Evolutionary conservation across 2,113 vertebrate species (phyloP).

Genomic region (Polypterus senegalus): DNA sequence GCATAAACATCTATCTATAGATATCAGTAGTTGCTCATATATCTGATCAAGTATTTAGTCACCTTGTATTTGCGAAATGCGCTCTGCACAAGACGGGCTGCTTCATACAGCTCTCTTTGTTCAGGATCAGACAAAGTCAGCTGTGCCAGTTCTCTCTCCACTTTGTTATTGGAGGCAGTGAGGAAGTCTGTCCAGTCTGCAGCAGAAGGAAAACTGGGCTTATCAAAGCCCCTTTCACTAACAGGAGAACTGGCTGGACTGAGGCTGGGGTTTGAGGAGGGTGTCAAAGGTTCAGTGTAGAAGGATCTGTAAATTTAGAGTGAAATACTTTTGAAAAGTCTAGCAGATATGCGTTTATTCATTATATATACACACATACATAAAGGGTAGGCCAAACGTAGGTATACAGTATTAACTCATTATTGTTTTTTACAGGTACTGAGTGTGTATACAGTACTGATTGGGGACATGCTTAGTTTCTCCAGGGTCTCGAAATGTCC

Average conservation of each 20-base stretch:
- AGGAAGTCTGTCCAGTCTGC: conserved; percentile 95
- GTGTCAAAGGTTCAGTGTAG: conserved; percentile 77
- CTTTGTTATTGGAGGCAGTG: conserved; percentile 86
- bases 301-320: conserved; percentile 55
- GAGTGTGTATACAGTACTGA: no score
- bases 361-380: no score
- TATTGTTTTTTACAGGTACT: no score
- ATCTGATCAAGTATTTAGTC: conserved; percentile 13
- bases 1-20: no score
- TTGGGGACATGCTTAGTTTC: no score
- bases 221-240: conserved; percentile 70
- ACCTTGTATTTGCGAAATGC: conserved; percentile 98
- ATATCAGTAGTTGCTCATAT: no score
- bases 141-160: conserved; percentile 92
- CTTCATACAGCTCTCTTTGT: conserved; percentile 93
- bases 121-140: conserved; percentile 92
- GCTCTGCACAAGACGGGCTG: conserved; percentile 91
- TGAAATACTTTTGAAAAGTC: no score
- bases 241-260: conserved; percentile 75
- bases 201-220: conserved; percentile 73
- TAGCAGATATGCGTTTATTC: no score
- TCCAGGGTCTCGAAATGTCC: no score
- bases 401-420: no score
- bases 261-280: conserved; percentile 81
- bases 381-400: no score